Base-by-base conservation (phyloP, 2,888 invertebrate genomes). In the Tachina fera region DNA sequence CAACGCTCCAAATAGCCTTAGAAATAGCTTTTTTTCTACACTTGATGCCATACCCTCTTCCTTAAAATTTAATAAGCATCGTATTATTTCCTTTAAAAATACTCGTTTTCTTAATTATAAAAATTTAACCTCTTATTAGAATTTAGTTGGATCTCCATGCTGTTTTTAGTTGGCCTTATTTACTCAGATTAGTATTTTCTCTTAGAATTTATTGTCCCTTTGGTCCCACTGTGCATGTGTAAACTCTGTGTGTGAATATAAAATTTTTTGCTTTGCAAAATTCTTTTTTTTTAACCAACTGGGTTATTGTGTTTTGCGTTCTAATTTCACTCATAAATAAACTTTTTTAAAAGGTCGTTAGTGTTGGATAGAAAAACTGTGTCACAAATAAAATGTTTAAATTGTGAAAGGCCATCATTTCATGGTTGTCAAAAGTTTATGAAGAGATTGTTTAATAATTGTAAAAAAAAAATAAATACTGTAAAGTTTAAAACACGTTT, bases 341-440 rank as follows among this genome's bases (percentile, higher is more conserved):
- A 68, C 49, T 77, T 68, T 58, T 16, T 68, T 51, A 60, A 51
- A 67, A 67, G 58, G 77, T 77, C 77, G 60, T 51, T 77, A 41
- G 13, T 51, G 63, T 43, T 51, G 41, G 14, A 31, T 22, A 47
- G 13, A 14, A 39, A 16, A 72, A 51, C 9, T 41, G 8, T 63
- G 51, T 43, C 43, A 51, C 13, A 63, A 19, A 19, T 8, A 47
- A 31, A 60, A 60, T 47, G 13, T 72, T 72, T 39, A 47, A 49
- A 60, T 39, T 47, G 13, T 45, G 45, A 45, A 65, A 45, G 45
- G 11, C 22, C 63, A 65, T 22, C 63, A 65, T 65, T 22, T 45
- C 41, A 6, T 41, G 41, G 10, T 11, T 16, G 9, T 41, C 11
- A 61, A 16, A 14, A 47, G 19, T 41, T 41, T 1, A 14, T 39